A percentile compares a stretch with the other conserved stretches of the same genome.
phyloP scores from a whole-genome alignment of 2,113 vertebrate species.

The Thalassarche chlororhynchos region DNA sequence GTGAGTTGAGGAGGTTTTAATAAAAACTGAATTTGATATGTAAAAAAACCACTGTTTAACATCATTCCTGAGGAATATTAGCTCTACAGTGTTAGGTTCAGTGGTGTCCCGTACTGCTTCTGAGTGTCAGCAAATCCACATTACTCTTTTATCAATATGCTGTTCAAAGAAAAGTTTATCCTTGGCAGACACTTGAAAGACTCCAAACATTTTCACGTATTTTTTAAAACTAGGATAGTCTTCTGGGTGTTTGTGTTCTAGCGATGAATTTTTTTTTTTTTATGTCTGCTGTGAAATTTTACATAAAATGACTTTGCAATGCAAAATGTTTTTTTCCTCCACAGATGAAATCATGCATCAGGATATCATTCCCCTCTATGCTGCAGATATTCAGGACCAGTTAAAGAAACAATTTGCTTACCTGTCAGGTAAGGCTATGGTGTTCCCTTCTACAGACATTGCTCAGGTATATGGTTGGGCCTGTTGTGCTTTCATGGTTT shows the following conservation, averaged over 20 bases:
- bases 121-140: neutral
- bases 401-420: slow-evolving; percentile 93
- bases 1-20: neutral
- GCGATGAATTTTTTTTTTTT: neutral
- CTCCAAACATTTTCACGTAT: neutral
- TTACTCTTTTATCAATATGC: neutral
- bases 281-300: neutral
- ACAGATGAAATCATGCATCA: slow-evolving; percentile 96
- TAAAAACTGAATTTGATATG: neutral
- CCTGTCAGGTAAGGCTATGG: slow-evolving; percentile 83
- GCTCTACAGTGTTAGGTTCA: neutral
- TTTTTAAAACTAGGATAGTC: neutral
- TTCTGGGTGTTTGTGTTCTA: neutral
- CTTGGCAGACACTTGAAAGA: neutral
- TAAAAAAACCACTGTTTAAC: neutral
- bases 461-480: neutral
- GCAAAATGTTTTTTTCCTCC: neutral
- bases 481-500: neutral
- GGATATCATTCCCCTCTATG: slow-evolving; percentile 87
- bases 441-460: neutral
- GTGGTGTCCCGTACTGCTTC: neutral
- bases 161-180: neutral
- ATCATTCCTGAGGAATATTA: neutral
- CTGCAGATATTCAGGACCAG: slow-evolving; percentile 91
- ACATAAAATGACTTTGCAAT: neutral